Conservation (phyloP, 2,888 invertebrate species). For the Drosophila bunnanda region DNA sequence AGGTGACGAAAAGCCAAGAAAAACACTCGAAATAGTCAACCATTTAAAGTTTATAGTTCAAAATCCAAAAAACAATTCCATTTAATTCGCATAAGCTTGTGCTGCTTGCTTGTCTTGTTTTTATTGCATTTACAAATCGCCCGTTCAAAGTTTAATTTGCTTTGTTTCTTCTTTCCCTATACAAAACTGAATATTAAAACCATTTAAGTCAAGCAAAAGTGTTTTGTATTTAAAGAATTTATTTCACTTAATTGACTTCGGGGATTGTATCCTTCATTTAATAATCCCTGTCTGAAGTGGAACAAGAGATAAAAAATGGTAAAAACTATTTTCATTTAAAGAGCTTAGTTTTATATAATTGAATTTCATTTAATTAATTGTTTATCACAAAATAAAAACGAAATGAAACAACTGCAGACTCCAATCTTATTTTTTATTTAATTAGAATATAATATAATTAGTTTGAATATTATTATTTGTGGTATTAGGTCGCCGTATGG, state of each 20-base stretch:
- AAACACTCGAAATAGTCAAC: slow-evolving; percentile 7
- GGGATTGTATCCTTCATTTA: not conserved
- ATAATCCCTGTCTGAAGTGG: slow-evolving; percentile 2
- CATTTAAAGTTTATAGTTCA: slow-evolving; percentile 19
- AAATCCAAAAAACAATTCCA: slow-evolving; percentile 19
- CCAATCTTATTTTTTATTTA: slow-evolving; percentile 8
- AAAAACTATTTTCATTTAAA: not conserved
- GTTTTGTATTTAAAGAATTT: slow-evolving; percentile 17
- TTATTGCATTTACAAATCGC: slow-evolving; percentile 9
- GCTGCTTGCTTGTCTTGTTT: not conserved
- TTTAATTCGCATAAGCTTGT: slow-evolving; percentile 20
- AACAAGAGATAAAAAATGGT: not conserved
- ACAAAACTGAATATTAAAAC: not conserved
- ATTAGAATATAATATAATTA: not conserved
- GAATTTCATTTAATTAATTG: slow-evolving; percentile 9
- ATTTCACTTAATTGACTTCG: slow-evolving; percentile 13
- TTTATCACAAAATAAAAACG: not conserved
- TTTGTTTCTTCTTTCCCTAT: not conserved
- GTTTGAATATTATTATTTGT: not conserved
- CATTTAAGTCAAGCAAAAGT: slow-evolving; percentile 16
- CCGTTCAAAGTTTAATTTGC: slow-evolving; percentile 15
- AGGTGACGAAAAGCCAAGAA: slow-evolving; percentile 1
- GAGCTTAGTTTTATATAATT: slow-evolving; percentile 3
- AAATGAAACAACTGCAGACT: not conserved
- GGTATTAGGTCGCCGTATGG: not conserved